Evolutionary conservation across 2,888 invertebrate species (phyloP), one percentile per base, ranked within the genome.

Genomic region (Latrodectus hesperus): DNA sequence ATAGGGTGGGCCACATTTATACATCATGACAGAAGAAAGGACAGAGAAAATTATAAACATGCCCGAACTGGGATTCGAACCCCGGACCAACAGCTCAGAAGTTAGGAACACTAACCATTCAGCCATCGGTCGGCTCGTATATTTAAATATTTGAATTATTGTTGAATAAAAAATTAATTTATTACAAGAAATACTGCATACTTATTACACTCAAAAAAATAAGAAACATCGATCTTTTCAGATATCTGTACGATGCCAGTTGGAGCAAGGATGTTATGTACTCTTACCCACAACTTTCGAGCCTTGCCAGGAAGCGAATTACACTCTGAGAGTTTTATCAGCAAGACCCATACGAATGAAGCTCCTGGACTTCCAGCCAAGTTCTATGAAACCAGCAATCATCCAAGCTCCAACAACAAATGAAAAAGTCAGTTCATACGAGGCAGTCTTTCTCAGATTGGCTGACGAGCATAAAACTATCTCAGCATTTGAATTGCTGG

Each of bases 271-370:
- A 4, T 95, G 95, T 52, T 98, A 96, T 92, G 93, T 98, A 65
- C 94, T 98, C 72, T 94, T 98, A 91, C 97, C 98, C 0, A 97
- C 97, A 2, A 97, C 97, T 0, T 97, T 97, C 91, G 97, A 97
- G 91, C 96, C 97, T 0, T 95, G 96, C 0, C 96, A 97, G 91
- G 97, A 98, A 93, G 96, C 96, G 0, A 95, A 95, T 90, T 98
- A 98, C 92, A 97, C 97, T 0, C 93, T 98, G 1, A 93, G 97
- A 90, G 95, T 97, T 71, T 95, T 95, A 92, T 95, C 97, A 60
- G 95, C 94, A 89, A 96, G 96, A 91, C 94, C 95, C 0, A 92
- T 96, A 9, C 95, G 96, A 91, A 94, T 97, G 90, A 96, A 95
- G 91, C 92, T 95, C 91, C 91, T 94, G 90, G 92, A 95, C 92